These are phyloP conservation scores for Columba guinea DNA, from an alignment of 2,797 vertebrate genomes.

Conservation along the genomic window DNA sequence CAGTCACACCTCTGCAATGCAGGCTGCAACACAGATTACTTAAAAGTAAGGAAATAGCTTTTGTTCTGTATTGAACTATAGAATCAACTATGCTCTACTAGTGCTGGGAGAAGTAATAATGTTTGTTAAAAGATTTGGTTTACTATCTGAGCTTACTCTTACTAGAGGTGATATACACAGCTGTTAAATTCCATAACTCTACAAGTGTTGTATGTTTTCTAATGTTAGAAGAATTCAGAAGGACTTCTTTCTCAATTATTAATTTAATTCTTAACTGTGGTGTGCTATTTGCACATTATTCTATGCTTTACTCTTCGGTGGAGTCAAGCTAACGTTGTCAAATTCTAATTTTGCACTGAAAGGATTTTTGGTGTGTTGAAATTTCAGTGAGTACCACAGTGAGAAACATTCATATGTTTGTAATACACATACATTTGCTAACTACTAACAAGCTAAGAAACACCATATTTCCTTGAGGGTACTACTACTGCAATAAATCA, in stretches of 20 bases:
- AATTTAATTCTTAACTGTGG: not conserved
- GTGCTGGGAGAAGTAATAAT: not conserved
- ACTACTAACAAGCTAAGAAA: not conserved
- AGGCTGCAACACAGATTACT: not conserved
- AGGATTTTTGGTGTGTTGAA: not conserved
- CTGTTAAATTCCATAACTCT: not conserved
- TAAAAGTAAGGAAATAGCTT: not conserved
- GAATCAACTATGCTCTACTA: not conserved
- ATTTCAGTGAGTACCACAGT: not conserved
- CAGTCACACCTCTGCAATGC: not conserved
- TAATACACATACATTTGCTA: not conserved
- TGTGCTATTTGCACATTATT: not conserved
- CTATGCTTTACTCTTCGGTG: not conserved
- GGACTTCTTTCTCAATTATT: not conserved
- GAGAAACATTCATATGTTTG: not conserved
- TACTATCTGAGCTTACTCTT: not conserved
- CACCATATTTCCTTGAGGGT: not conserved
- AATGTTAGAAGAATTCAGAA: not conserved
- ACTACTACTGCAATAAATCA: not conserved
- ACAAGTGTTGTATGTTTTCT: not conserved
- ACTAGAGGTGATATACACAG: not conserved
- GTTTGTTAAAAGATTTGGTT: not conserved
- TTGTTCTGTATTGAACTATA: not conserved
- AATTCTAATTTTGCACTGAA: not conserved
- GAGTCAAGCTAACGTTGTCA: not conserved